A percentile compares a stretch with the other conserved stretches of the same genome.
Evolutionary conservation across 2,113 vertebrate species (phyloP).

Genomic region (Microtus oregoni): DNA sequence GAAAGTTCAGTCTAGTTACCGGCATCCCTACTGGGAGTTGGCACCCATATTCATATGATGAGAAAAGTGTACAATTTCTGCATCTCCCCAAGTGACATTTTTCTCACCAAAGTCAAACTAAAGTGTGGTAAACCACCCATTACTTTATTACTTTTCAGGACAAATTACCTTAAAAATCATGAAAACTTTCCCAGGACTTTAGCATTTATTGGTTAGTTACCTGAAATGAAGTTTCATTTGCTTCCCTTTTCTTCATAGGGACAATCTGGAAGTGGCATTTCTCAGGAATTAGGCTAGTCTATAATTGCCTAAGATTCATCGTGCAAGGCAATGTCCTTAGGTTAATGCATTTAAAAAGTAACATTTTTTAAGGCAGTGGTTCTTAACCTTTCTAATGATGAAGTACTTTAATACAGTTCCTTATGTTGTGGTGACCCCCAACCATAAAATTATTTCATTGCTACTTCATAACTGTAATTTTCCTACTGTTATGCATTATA

Average conservation of each 20-base stretch:
- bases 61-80: conserved; percentile 12
- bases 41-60: neutral
- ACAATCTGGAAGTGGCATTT: neutral
- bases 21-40: neutral
- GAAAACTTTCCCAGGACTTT: neutral
- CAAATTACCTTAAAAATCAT: neutral
- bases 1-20: neutral
- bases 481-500: neutral
- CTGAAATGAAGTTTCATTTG: neutral
- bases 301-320: neutral
- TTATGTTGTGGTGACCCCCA: neutral
- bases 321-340: neutral
- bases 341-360: neutral
- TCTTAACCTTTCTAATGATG: neutral
- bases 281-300: neutral
- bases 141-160: neutral
- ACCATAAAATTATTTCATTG: neutral
- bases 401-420: neutral
- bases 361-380: neutral
- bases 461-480: neutral
- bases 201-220: neutral
- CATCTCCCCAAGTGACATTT: neutral
- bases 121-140: neutral
- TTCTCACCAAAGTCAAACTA: neutral
- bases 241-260: neutral